Conservation (phyloP, 2,797 vertebrate species). For the Mormyrops boulengeri region DNA sequence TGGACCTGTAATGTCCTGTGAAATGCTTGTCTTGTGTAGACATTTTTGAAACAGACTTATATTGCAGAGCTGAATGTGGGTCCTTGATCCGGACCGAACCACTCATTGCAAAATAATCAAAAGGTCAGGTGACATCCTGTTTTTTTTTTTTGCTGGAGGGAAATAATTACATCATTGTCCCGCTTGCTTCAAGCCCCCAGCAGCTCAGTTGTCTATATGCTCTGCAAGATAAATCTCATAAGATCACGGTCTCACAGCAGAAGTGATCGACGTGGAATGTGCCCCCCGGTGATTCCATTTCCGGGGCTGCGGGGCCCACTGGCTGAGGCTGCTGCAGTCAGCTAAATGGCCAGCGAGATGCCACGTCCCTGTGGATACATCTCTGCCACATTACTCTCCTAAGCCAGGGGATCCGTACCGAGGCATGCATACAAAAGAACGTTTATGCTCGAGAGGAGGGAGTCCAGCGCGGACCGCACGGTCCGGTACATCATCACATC, state of each 20-base stretch:
- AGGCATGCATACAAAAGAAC: not conserved
- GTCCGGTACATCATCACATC: not conserved
- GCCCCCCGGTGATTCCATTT: not conserved
- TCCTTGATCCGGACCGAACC: not conserved
- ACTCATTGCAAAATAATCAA: not conserved
- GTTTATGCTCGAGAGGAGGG: not conserved
- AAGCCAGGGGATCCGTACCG: not conserved
- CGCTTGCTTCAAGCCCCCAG: not conserved
- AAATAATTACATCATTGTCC: not conserved
- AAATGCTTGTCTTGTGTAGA: constrained; percentile 10
- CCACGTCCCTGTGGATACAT: not conserved
- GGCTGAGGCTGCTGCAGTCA: not conserved
- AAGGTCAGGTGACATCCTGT: not conserved
- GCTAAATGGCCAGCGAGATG: not conserved
- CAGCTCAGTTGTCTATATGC: not conserved
- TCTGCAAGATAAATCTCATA: constrained; percentile 36
- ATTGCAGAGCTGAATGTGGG: constrained; percentile 13
- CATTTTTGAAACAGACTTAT: constrained; percentile 1
- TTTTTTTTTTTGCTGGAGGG: not conserved
- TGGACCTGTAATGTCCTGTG: not conserved
- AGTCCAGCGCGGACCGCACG: not conserved
- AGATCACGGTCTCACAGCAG: constrained; percentile 42
- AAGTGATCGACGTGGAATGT: constrained; percentile 5
- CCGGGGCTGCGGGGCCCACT: not conserved
- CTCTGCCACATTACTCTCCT: not conserved